Conservation (phyloP, 2,888 invertebrate genomes). For the Vanessa cardui region DNA sequence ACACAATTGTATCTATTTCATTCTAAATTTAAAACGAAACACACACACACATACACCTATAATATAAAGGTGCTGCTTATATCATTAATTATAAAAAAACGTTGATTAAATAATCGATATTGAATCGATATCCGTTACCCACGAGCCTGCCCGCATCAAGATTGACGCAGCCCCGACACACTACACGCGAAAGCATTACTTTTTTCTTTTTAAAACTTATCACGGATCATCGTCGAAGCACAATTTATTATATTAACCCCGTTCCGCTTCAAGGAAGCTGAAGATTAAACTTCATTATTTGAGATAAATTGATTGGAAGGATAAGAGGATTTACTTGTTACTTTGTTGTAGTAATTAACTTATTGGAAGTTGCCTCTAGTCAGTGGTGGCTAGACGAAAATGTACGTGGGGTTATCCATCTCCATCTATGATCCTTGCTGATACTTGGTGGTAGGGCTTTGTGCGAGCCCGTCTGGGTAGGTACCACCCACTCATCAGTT, state of each 20-base stretch:
- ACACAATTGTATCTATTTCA: no score
- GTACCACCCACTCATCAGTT: no score
- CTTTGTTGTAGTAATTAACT: constrained; percentile 3
- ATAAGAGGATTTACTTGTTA: constrained; percentile 20
- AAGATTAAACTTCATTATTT: constrained; percentile 29
- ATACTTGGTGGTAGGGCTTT: no score
- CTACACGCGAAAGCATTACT: constrained; percentile 38
- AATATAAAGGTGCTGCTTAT: no score
- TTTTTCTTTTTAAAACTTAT: constrained; percentile 45
- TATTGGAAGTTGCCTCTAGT: no score
- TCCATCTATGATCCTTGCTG: no score
- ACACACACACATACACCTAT: no score
- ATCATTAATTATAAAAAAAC: background rate
- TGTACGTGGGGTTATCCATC: no score
- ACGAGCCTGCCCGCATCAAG: constrained; percentile 48
- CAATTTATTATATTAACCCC: constrained; percentile 59
- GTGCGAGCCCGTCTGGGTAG: no score
- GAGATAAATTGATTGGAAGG: constrained; percentile 31
- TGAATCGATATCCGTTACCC: constrained; percentile 25
- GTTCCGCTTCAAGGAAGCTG: constrained; percentile 54
- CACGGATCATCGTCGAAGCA: constrained; percentile 50
- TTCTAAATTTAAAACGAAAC: no score
- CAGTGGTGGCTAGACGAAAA: no score
- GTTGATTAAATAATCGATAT: constrained; percentile 31
- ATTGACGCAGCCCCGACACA: constrained; percentile 60